Evolutionary conservation across 2,797 vertebrate species (phyloP).

Genomic region (Propithecus perrieri): DNA sequence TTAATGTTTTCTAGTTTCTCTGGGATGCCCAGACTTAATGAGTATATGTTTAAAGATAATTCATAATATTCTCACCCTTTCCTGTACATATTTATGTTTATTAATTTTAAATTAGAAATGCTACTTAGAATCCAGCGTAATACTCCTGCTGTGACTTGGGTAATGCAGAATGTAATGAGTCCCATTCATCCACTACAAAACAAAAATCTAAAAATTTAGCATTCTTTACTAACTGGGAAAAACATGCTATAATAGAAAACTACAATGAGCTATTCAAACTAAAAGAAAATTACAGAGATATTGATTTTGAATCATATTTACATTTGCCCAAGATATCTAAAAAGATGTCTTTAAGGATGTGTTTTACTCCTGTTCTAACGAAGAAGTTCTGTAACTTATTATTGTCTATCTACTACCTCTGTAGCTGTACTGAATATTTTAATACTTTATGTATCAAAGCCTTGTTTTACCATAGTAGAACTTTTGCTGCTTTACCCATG

Average conservation of each 20-base stretch:
- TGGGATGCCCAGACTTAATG: background rate
- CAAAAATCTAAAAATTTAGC: background rate
- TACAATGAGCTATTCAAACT: background rate
- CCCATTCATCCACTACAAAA: background rate
- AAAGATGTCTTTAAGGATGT: background rate
- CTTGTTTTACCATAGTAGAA: background rate
- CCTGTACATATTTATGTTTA: background rate
- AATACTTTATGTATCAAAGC: background rate
- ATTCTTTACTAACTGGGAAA: background rate
- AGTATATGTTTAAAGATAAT: background rate
- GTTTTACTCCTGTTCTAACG: slow-evolving; percentile 44
- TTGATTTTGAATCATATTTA: background rate
- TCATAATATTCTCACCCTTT: background rate
- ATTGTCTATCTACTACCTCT: background rate
- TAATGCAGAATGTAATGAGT: background rate
- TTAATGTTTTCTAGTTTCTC: background rate
- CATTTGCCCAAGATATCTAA: background rate
- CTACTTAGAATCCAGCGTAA: background rate
- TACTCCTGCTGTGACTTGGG: background rate
- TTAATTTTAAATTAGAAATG: background rate
- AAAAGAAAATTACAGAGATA: background rate
- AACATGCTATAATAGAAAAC: background rate
- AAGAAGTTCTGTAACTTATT: background rate
- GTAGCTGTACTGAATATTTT: background rate
- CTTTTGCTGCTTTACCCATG: background rate